Percentiles rank a stretch among this genome's conserved stretches.
Evolutionary conservation across 2,797 vertebrate genomes (phyloP).

Genomic region (Cynodonichthys magdalenae): DNA sequence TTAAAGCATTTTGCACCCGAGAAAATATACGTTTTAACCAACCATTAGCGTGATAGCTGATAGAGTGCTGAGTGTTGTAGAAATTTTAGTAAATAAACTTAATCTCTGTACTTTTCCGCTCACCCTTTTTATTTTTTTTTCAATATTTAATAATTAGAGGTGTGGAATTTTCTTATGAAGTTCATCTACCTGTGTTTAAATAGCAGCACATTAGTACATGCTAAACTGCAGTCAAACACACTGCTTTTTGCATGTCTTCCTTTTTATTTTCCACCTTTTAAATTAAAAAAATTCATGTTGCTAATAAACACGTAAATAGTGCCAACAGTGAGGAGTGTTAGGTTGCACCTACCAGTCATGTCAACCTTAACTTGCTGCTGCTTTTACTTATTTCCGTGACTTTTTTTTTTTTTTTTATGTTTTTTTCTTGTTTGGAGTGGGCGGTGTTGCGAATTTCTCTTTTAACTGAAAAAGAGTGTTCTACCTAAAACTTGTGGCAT

Average conservation of each 20-base stretch:
- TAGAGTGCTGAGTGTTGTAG: conserved; percentile 49
- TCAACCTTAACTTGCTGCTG: conserved; percentile 6
- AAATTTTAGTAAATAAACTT: conserved; percentile 35
- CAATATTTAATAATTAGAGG: background rate
- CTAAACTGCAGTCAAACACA: background rate
- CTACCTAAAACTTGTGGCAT: background rate
- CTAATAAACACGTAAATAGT: background rate
- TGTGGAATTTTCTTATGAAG: conserved; percentile 27
- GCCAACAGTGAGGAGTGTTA: background rate
- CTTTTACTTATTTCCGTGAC: background rate
- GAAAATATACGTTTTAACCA: conserved; percentile 12
- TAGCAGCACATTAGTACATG: background rate
- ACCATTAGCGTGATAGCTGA: conserved; percentile 24
- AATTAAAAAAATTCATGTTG: background rate
- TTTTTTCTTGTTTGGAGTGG: background rate
- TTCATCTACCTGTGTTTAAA: conserved; percentile 15
- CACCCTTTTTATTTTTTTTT: too few relatives aligned
- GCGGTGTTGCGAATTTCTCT: background rate
- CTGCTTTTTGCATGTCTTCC: background rate
- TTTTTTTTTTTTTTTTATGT: background rate
- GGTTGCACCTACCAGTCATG: conserved; percentile 6
- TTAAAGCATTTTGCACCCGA: conserved; percentile 41
- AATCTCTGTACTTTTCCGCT: too few relatives aligned
- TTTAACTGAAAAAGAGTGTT: background rate
- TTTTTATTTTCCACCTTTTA: conserved; percentile 3